These are phyloP conservation scores for Leptonema lineaticorne DNA, from an alignment of 1,140 invertebrate genomes.

Conservation along the genomic window DNA sequence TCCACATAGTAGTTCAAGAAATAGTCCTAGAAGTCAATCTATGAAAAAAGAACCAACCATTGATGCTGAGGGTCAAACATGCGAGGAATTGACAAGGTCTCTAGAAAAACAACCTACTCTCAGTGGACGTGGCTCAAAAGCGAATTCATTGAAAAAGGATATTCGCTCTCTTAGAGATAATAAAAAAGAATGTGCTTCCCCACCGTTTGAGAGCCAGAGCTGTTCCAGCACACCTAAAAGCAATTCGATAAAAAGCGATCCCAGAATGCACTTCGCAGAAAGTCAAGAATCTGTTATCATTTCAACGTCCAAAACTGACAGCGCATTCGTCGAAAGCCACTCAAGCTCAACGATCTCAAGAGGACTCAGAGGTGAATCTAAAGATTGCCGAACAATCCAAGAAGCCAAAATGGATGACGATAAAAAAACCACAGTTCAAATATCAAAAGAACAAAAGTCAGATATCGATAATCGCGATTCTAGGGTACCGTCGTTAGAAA, in stretches of 20 bases:
- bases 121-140: conserved; percentile 11
- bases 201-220: conserved; percentile 31
- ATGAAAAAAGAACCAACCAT: conserved; percentile 24
- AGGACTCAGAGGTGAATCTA: conserved; percentile 25
- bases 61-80: neutral
- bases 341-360: conserved; percentile 12
- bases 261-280: conserved; percentile 3
- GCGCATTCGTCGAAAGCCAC: neutral
- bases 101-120: conserved; percentile 8
- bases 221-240: conserved; percentile 19
- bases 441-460: neutral
- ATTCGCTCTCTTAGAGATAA: conserved; percentile 11
- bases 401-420: neutral
- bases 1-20: conserved; percentile 28
- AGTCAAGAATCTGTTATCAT: conserved; percentile 8
- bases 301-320: neutral
- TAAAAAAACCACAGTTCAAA: neutral
- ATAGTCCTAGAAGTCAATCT: conserved; percentile 27
- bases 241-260: conserved; percentile 20
- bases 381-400: neutral
- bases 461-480: conserved; percentile 18
- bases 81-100: conserved; percentile 11
- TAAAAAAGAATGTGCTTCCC: neutral
- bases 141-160: conserved; percentile 20
- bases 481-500: conserved; percentile 27